Percentiles rank a stretch among this genome's conserved stretches.
phyloP scores from a whole-genome alignment of 2,888 invertebrate genomes.

The Plutella xylostella region DNA sequence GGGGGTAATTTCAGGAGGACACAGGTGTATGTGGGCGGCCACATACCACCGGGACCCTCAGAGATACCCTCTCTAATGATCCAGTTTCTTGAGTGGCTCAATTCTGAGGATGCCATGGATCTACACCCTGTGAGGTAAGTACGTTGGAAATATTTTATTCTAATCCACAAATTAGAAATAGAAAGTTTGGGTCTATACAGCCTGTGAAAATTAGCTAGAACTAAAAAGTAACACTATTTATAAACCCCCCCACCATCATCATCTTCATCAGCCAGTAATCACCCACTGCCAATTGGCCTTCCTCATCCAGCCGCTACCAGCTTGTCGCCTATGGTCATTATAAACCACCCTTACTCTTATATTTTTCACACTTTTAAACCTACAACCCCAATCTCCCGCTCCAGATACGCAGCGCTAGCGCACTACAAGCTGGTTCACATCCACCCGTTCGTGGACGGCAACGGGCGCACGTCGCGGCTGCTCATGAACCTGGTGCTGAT shows the following conservation, averaged over 20 bases:
- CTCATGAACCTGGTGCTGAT: conserved; percentile 97
- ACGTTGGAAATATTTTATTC: neutral
- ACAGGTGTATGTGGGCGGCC: conserved; percentile 96
- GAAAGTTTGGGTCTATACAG: too few relatives aligned
- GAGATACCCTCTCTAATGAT: conserved; percentile 86
- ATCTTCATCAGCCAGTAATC: too few relatives aligned
- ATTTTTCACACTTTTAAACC: too few relatives aligned
- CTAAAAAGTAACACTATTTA: too few relatives aligned
- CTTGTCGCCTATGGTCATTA: too few relatives aligned
- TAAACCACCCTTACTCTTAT: too few relatives aligned
- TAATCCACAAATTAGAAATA: too few relatives aligned
- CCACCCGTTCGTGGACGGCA: conserved; percentile 97
- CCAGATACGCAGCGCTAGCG: conserved; percentile 91
- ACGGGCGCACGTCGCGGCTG: conserved; percentile 94
- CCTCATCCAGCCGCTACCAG: too few relatives aligned
- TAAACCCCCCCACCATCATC: too few relatives aligned
- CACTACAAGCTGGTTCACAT: conserved; percentile 98
- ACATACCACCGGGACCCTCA: conserved; percentile 89
- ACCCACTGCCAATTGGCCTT: too few relatives aligned
- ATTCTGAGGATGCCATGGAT: conserved; percentile 85
- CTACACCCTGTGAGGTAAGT: conserved; percentile 84
- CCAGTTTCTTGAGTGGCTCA: conserved; percentile 93
- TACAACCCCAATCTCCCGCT: neutral
- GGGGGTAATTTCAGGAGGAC: conserved; percentile 90
- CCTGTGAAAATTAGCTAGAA: too few relatives aligned